Evolutionary conservation across 1,140 invertebrate genomes (phyloP), one percentile per base, ranked within the genome.

Genomic region (Bombus balteatus): DNA sequence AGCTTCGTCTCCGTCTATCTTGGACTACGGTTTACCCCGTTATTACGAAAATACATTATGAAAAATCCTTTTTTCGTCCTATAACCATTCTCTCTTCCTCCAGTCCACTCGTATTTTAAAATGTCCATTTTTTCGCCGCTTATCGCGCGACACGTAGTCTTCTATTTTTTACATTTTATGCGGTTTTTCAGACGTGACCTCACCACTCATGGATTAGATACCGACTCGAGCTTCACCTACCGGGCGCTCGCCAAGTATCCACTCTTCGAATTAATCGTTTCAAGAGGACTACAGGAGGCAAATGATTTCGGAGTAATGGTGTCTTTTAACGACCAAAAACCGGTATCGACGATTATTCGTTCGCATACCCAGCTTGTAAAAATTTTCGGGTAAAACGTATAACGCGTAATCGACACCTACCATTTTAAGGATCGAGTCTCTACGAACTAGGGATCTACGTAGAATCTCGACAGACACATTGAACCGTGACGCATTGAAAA

Each of bases 161-260:
- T 18, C 73, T 25, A 34, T 53, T 53, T 53, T 47, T 53, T 25
- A 25, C 10, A 1, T 34, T 74, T 74, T 57, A 57, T 34, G 47
- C n/a, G 22, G 12, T 57, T 74, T 73, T 74, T 74, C 6, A 53
- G n/a, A 53, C 43, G 43, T 53, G n/a, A 47, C 41, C n/a, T 32
- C 43, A n/a, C 70, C 25, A 37, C 28, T 41, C 39, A 12, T 10
- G 43, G 73, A 74, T 37, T 57, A 75, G 73, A 75, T 75, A 75
- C 34, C 32, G 43, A 32, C 47, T 57, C n/a, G 41, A 37, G 32
- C 32, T 73, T 47, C n/a, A 32, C 39, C 41, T 73, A 47, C 28
- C 28, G 71, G 13, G 34, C 39, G 43, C 9, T 74, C 43, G 18
- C 28, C 15, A 47, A 74, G 34, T 32, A 74, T 34, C 37, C 37